A percentile compares a stretch with the other conserved stretches of the same genome.
phyloP scores from a whole-genome alignment of 2,888 invertebrate species.

The Stenodera caucasica region DNA sequence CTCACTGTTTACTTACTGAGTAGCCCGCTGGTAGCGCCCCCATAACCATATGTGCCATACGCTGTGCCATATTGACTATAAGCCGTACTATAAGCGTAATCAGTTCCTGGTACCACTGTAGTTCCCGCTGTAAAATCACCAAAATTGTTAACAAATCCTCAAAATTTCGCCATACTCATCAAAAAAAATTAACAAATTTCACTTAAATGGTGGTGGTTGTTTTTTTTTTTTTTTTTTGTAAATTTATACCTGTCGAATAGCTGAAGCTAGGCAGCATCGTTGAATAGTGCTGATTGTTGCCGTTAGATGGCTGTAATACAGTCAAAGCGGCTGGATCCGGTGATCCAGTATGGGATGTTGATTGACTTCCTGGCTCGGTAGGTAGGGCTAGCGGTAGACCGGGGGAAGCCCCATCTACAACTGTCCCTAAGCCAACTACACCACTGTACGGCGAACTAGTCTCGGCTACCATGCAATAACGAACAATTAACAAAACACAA shows the following conservation, averaged over 20 bases:
- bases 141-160: background rate
- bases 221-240: background rate
- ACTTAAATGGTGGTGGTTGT: background rate
- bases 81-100: constrained; percentile 73
- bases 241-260: constrained; percentile 63
- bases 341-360: constrained; percentile 58
- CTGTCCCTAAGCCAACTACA: constrained; percentile 53
- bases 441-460: constrained; percentile 57
- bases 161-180: background rate
- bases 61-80: constrained; percentile 78
- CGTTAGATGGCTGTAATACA: constrained; percentile 65
- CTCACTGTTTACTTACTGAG: constrained; percentile 72
- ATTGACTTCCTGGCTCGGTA: constrained; percentile 53
- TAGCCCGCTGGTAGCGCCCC: constrained; percentile 67
- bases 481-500: constrained; percentile 46
- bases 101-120: constrained; percentile 64
- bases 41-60: constrained; percentile 67
- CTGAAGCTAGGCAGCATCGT: constrained; percentile 71
- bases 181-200: background rate
- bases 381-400: constrained; percentile 57
- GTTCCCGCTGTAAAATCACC: constrained; percentile 60
- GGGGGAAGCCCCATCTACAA: constrained; percentile 57
- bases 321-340: constrained; percentile 56
- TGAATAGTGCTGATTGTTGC: constrained; percentile 61
- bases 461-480: constrained; percentile 51